Conservation (phyloP, 2,797 vertebrate genomes). For the Argya squamiceps region DNA sequence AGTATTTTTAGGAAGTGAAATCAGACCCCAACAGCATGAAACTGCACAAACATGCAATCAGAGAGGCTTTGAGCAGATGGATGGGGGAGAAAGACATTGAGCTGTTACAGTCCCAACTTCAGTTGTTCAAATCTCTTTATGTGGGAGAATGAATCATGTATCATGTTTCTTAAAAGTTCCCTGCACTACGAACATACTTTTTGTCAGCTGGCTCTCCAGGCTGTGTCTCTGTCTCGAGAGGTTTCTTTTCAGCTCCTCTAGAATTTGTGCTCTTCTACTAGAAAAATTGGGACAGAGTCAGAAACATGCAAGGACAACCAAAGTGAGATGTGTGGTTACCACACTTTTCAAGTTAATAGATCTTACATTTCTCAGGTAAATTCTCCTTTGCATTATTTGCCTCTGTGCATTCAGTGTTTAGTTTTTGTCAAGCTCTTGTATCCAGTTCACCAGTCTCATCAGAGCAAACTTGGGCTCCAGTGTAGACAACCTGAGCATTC, state of each 20-base stretch:
- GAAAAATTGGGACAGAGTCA: neutral
- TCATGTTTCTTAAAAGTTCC: slow-evolving; percentile 37
- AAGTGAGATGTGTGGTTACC: neutral
- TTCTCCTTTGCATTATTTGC: neutral
- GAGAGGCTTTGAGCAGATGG: slow-evolving; percentile 65
- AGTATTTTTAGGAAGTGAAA: slow-evolving; percentile 67
- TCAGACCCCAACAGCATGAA: slow-evolving; percentile 64
- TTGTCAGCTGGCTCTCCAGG: slow-evolving; percentile 5
- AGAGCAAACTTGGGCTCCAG: neutral
- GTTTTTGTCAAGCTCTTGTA: neutral
- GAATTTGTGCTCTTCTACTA: neutral
- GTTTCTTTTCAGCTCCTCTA: neutral
- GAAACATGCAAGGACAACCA: neutral
- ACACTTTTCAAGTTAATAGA: neutral
- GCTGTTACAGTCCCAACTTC: slow-evolving; percentile 61
- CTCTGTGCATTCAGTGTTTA: neutral
- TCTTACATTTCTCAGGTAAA: neutral
- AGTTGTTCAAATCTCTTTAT: slow-evolving; percentile 57
- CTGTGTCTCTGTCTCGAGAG: neutral
- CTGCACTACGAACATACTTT: neutral
- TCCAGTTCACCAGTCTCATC: neutral
- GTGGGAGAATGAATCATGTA: slow-evolving; percentile 57
- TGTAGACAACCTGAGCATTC: neutral
- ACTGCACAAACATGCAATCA: slow-evolving; percentile 62
- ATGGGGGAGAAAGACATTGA: slow-evolving; percentile 58